Evolutionary conservation across 1,140 invertebrate genomes (phyloP), one percentile per base, ranked within the genome.

Genomic region (Hyphantria cunea): DNA sequence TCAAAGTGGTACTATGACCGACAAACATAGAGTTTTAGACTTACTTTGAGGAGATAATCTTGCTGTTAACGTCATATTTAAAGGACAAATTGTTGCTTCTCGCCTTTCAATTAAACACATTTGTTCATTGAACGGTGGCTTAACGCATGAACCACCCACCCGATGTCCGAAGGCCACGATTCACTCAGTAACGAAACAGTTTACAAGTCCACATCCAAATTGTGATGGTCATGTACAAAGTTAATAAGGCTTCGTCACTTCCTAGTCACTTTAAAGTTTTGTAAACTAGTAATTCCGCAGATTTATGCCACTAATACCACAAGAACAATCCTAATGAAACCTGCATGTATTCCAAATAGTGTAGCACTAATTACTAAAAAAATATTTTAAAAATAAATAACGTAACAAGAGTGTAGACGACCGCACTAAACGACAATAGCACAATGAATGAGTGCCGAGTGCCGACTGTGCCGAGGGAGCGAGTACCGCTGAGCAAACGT

Each of bases 51-150:
- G 66, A 58, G 74, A 76, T 68, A 87, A 67, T 54, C 79, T 82
- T 55, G 79, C 79, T 14, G 86, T 77, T 70, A 89, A 74, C 59
- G 86, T 89, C 86, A 88, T 89, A 47, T 86, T 84, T 67, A 81
- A 72, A 69, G 82, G 72, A 68, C 69, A 71, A 64, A 78, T 65
- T 60, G 66, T 80, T 52, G 64, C 58, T 53, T 74, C 77, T 69
- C 76, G 72, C 63, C 74, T 74, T 68, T 82, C 74, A 64, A 86
- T 68, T 63, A 86, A 67, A 68, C 82, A 87, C 84, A 89, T 89
- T 77, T 80, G 78, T 66, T 77, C 70, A 70, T 67, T 73, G 44
- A 72, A 69, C 54, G 73, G 76, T 76, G 74, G 76, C 68, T 50
- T 68, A 51, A 58, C 64, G 70, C 49, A 47, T 66, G 72, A 70